Conservation (phyloP, 2,113 vertebrate species). For the cat (Felis catus) region DNA sequence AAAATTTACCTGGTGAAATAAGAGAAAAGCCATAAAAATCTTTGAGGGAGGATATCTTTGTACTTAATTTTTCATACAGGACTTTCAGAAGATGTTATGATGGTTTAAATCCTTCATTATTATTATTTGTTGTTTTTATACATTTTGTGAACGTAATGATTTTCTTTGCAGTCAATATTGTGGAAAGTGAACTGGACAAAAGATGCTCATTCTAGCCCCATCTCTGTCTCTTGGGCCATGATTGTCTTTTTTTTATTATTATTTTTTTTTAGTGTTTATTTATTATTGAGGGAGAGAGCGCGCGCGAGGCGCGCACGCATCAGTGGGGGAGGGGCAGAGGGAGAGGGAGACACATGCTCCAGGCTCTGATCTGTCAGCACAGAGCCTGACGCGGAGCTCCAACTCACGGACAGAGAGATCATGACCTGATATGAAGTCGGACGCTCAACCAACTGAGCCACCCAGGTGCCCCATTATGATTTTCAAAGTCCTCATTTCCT, state of each 20-base stretch:
- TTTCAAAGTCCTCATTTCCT: neutral
- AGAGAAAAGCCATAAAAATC: neutral
- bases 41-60: neutral
- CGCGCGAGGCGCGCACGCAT: rapidly evolving
- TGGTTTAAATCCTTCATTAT: neutral
- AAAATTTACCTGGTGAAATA: neutral
- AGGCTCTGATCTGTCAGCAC: too few relatives aligned
- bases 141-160: neutral
- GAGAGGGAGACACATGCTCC: too few relatives aligned
- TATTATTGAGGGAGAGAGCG: too few relatives aligned
- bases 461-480: too few relatives aligned
- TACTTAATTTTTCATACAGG: neutral
- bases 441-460: too few relatives aligned
- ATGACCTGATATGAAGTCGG: too few relatives aligned
- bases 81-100: neutral
- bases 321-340: too few relatives aligned
- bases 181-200: neutral
- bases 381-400: too few relatives aligned
- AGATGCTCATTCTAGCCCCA: neutral
- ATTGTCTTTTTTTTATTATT: neutral
- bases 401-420: too few relatives aligned
- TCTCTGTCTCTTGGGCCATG: neutral
- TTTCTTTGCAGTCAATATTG: neutral
- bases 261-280: neutral
- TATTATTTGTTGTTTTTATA: neutral